These are phyloP conservation scores for Kryptopterus vitreolus DNA, from an alignment of 2,797 vertebrate species.

Conservation along the genomic window DNA sequence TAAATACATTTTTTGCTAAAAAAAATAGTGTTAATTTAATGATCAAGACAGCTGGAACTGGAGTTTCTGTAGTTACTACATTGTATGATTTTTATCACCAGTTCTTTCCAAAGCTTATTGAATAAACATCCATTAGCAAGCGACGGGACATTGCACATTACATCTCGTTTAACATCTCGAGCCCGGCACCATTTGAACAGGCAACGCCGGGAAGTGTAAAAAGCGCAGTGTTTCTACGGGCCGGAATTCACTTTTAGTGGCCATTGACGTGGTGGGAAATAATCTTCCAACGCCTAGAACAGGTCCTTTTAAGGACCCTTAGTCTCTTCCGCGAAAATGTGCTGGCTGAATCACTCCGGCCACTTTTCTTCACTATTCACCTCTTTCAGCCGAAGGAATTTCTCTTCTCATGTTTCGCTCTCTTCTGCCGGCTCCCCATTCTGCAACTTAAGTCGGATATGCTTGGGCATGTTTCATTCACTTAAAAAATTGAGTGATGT, in stretches of 20 bases:
- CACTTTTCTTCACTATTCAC: slow-evolving; percentile 18
- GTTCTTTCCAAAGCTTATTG: background rate
- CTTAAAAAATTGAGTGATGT: slow-evolving; percentile 63
- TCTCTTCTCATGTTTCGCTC: slow-evolving; percentile 36
- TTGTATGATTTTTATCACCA: background rate
- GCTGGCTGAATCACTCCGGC: slow-evolving; percentile 39
- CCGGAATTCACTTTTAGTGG: slow-evolving; percentile 34
- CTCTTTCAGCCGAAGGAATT: slow-evolving; percentile 56
- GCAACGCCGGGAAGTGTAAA: slow-evolving; percentile 6
- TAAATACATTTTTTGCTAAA: no score
- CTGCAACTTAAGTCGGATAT: slow-evolving; percentile 59
- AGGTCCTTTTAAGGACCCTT: slow-evolving; percentile 56
- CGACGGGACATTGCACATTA: background rate
- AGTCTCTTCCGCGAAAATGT: slow-evolving; percentile 55
- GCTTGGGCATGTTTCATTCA: slow-evolving; percentile 65
- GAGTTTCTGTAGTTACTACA: no score
- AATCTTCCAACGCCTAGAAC: slow-evolving; percentile 13
- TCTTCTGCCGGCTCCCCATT: slow-evolving; percentile 50
- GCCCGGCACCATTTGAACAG: slow-evolving; percentile 6
- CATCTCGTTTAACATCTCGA: slow-evolving; percentile 6
- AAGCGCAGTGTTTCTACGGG: slow-evolving; percentile 25
- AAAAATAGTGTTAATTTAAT: no score
- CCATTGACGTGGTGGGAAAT: slow-evolving; percentile 28
- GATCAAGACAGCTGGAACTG: background rate
- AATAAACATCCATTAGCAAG: slow-evolving; percentile 13